Conservation (phyloP, 1,140 invertebrate genomes). For the Pogonus chalceus region DNA sequence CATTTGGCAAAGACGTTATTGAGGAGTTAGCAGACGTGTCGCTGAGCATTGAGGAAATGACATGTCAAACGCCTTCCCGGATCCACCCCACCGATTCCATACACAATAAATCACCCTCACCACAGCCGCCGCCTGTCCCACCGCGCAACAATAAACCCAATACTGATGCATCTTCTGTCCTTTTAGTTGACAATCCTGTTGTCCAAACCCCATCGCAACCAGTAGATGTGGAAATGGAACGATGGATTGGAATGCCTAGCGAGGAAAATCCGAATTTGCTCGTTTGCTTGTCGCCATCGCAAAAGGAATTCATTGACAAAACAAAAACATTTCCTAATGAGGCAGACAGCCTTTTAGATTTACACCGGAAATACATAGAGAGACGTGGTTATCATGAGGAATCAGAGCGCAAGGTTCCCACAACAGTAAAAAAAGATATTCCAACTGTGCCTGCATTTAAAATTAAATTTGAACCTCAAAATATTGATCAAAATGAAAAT, state of each 20-base stretch:
- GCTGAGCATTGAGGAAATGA: slow-evolving; percentile 43
- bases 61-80: slow-evolving; percentile 15
- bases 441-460: neutral
- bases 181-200: slow-evolving; percentile 24
- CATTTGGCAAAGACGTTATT: slow-evolving; percentile 51
- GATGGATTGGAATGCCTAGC: slow-evolving; percentile 49
- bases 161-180: slow-evolving; percentile 23
- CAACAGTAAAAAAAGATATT: neutral
- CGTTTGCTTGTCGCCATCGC: slow-evolving; percentile 60
- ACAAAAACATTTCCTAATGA: slow-evolving; percentile 38
- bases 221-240: slow-evolving; percentile 33
- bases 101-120: slow-evolving; percentile 4
- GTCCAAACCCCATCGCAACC: slow-evolving; percentile 27
- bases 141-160: neutral
- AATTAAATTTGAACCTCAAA: neutral
- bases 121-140: slow-evolving; percentile 2
- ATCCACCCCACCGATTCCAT: neutral
- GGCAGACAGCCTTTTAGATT: slow-evolving; percentile 50
- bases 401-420: slow-evolving; percentile 15
- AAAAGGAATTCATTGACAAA: slow-evolving; percentile 44
- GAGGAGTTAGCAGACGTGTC: slow-evolving; percentile 54
- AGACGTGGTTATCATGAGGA: slow-evolving; percentile 46
- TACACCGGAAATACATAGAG: slow-evolving; percentile 56
- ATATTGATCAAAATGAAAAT: neutral
- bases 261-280: slow-evolving; percentile 46